phyloP scores from a whole-genome alignment of 2,888 invertebrate species.

The Netelia inedita region DNA sequence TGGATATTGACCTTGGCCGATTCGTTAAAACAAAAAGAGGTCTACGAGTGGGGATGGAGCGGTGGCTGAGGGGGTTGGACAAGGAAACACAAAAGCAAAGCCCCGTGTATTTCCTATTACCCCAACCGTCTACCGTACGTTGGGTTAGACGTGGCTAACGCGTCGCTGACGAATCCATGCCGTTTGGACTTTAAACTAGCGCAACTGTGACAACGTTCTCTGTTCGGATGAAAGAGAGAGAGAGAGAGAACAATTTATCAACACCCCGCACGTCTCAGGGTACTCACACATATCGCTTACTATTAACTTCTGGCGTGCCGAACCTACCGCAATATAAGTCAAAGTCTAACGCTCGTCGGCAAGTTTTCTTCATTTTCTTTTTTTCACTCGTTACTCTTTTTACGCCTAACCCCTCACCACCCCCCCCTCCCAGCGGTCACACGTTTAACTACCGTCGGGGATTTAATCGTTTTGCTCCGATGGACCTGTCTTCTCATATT shows the following conservation, averaged over 20 bases:
- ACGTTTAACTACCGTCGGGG: too few species aligned
- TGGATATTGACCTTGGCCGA: conserved; percentile 37
- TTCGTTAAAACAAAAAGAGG: conserved; percentile 10
- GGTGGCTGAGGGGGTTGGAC: too few species aligned
- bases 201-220: conserved; percentile 25
- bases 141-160: conserved; percentile 31
- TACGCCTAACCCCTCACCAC: too few species aligned
- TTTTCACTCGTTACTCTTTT: not conserved
- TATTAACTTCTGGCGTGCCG: conserved; percentile 60
- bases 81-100: not conserved
- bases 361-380: not conserved
- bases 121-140: conserved; percentile 61
- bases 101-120: conserved; percentile 25
- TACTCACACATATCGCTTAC: conserved; percentile 56
- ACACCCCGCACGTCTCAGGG: conserved; percentile 21
- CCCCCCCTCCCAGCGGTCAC: too few species aligned
- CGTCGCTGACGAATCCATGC: conserved; percentile 51
- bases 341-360: conserved; percentile 62
- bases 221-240: conserved; percentile 26
- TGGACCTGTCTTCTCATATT: too few species aligned
- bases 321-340: conserved; percentile 72
- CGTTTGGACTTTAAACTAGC: conserved; percentile 69
- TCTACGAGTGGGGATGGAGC: not conserved
- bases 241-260: conserved; percentile 51
- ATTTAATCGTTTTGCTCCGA: too few species aligned